Evolutionary conservation across 92 coral and sea anemone species (phyloP).

Genomic region (Nematostella vectensis): DNA sequence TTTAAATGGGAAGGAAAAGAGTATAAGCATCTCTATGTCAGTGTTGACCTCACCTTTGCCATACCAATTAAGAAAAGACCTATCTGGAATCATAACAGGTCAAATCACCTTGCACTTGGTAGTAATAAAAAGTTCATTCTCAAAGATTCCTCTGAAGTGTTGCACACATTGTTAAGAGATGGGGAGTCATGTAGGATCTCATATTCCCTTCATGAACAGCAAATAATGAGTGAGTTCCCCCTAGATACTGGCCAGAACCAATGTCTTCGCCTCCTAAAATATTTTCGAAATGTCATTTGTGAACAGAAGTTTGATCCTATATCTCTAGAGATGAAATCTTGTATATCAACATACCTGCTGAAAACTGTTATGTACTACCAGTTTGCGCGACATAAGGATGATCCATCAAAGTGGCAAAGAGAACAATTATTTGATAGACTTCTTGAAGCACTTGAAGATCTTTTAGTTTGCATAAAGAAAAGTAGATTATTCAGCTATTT

Average conservation of each 20-base stretch:
- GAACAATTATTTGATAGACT: constrained; percentile 10
- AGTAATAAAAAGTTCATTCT: not conserved
- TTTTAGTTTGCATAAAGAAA: constrained; percentile 3
- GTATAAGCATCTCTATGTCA: constrained; percentile 14
- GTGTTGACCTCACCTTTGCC: constrained; percentile 24
- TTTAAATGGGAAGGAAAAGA: constrained; percentile 19
- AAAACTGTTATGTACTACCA: constrained; percentile 22
- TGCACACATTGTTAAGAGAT: constrained; percentile 13
- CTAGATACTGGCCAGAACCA: constrained; percentile 12
- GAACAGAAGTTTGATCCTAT: constrained; percentile 12
- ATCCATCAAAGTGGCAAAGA: constrained; percentile 1
- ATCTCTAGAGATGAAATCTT: constrained; percentile 7
- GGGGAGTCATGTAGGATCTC: constrained; percentile 13
- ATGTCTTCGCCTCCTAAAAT: constrained; percentile 24
- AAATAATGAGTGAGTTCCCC: constrained; percentile 9
- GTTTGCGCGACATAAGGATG: constrained; percentile 8
- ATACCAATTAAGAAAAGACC: constrained; percentile 11
- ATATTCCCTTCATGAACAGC: constrained; percentile 19
- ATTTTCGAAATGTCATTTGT: constrained; percentile 12
- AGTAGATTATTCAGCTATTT: constrained; percentile 7
- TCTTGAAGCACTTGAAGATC: constrained; percentile 16
- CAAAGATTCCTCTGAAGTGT: constrained; percentile 1
- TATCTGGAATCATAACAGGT: not conserved
- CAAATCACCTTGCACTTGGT: not conserved
- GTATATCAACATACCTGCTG: constrained; percentile 21